Base-by-base conservation (phyloP, 2,113 vertebrate genomes). In the Misgurnus mizolepis region DNA sequence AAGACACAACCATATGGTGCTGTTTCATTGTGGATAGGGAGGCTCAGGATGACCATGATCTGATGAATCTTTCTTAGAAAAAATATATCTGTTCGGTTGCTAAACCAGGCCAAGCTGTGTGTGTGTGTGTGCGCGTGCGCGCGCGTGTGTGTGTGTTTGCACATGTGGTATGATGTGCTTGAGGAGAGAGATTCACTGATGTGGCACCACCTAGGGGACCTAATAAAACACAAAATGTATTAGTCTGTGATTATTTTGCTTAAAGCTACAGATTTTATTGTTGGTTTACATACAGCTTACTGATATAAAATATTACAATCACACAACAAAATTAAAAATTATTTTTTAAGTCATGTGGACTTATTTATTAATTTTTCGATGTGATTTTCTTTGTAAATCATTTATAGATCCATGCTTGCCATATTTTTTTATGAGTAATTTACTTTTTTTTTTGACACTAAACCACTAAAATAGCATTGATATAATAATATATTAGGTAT, bases 1-100 rank as follows among this genome's bases (percentile, higher is more conserved):
- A 91, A 94, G 93, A 91, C 86, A 86, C 86, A 92, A 89, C 87
- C 90, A 89, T 91, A 89, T 90, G 88, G 91, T 91, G 81, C 85
- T 80, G 83, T 91, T 91, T 88, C 81, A 82, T 85, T 90, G 87
- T 84, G 88, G 86, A 88, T 87, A 89, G 85, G 81, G 88, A 85
- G 83, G 84, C 87, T 89, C 55, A 79, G 84, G 87, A 91, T 89
- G 77, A 83, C 84, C 84, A 89, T 84, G 84, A 90, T 90, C 87
- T 88, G 72, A 88, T 88, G 86, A 88, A 87, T 86, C 76, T 88
- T 84, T 88, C 81, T 88, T 83, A 81, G 90, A 89, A 92, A 89
- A 86, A 83, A 69, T 53, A 80, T 90, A 80, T 90, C 85, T 88
- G 84, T 84, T 89, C 47, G 72, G 58, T 79, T 88, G 34, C 7